Evolutionary conservation across 37 sponge, comb jelly and placozoan species (phyloP).

Genomic region (Ianthella basta): DNA sequence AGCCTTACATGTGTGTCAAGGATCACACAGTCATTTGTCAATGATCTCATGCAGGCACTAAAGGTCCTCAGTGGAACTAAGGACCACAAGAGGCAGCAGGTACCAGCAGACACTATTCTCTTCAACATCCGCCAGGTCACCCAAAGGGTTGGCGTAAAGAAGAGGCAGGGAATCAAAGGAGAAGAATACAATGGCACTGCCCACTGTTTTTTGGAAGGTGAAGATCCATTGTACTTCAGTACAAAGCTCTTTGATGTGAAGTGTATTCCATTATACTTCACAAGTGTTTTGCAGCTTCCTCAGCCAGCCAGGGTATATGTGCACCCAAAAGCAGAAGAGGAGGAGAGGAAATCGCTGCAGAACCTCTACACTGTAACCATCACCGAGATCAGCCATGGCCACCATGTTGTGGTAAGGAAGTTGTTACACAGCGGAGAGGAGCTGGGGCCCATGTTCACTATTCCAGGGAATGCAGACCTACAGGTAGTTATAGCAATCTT

Average conservation of each 20-base stretch:
- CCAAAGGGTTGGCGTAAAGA: background rate
- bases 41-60: too few relatives aligned
- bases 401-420: background rate
- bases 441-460: background rate
- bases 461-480: too few relatives aligned
- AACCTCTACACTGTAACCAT: background rate
- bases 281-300: background rate
- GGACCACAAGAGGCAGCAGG: constrained; percentile 3
- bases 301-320: background rate
- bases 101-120: background rate
- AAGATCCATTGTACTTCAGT: background rate
- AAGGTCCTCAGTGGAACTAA: background rate
- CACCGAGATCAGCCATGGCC: background rate
- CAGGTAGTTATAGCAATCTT: too few relatives aligned
- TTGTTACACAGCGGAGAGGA: background rate
- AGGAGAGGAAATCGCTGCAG: background rate
- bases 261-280: background rate
- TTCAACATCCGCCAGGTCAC: background rate
- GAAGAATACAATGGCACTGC: background rate
- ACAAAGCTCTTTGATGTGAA: background rate
- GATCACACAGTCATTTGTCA: background rate
- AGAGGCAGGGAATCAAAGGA: constrained; percentile 3
- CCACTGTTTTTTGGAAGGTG: background rate
- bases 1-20: background rate
- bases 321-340: background rate